These are phyloP conservation scores for Hydrocynus forskahlii DNA, from an alignment of 2,797 vertebrate genomes.

Conservation along the genomic window DNA sequence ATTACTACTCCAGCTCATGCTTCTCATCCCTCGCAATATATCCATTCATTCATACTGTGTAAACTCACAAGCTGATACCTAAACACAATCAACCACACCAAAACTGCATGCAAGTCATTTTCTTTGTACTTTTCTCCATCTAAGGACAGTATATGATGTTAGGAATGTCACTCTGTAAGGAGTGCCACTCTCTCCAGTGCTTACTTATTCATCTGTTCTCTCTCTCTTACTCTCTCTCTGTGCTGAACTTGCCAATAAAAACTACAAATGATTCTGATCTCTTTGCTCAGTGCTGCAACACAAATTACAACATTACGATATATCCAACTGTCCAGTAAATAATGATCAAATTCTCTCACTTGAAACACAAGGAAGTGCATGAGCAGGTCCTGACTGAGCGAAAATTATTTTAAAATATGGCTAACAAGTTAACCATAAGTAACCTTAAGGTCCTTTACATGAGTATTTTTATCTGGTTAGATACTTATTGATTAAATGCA, in stretches of 20 bases:
- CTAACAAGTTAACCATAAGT: too few species aligned
- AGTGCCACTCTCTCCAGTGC: not conserved
- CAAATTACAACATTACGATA: conserved; percentile 85
- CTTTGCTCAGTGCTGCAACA: conserved; percentile 82
- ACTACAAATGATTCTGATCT: conserved; percentile 84
- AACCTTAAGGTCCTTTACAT: not conserved
- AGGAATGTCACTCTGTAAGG: too few species aligned
- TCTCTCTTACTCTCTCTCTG: not conserved
- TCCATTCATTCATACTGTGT: not conserved
- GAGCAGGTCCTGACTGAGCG: too few species aligned
- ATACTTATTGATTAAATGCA: not conserved
- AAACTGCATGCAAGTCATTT: not conserved
- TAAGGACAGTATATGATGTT: not conserved
- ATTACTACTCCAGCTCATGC: not conserved
- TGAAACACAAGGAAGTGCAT: too few species aligned
- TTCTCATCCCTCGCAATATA: not conserved
- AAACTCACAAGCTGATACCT: not conserved
- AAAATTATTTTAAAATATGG: too few species aligned
- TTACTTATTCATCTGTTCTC: conserved; percentile 28
- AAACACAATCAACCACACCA: conserved; percentile 2
- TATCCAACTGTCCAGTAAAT: conserved; percentile 65
- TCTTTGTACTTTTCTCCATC: too few species aligned
- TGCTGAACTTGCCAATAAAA: conserved; percentile 23
- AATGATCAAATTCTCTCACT: conserved; percentile 8
- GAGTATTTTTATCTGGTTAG: not conserved